Evolutionary conservation across 64 coral and sea anemone genomes (phyloP).

Genomic region (Montipora sp.): DNA sequence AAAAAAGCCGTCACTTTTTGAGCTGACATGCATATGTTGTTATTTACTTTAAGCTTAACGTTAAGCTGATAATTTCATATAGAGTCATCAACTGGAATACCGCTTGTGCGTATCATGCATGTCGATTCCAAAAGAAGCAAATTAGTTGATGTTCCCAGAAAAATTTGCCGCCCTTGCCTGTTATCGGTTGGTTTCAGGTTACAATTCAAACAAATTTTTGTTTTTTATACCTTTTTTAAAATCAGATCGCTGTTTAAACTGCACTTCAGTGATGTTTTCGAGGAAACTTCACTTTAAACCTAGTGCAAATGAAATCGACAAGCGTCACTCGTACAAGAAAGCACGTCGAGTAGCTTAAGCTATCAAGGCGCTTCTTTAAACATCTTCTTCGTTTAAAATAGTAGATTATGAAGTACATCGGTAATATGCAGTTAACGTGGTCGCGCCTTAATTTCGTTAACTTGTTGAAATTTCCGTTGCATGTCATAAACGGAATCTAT

Average conservation of each 20-base stretch:
- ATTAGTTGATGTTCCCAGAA: background rate
- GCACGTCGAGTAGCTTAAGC: too few species aligned
- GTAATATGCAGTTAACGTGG: too few species aligned
- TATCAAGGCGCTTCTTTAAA: background rate
- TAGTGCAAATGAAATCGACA: background rate
- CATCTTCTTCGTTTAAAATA: background rate
- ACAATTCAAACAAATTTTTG: background rate
- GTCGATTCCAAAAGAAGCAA: background rate
- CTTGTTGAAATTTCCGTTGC: too few species aligned
- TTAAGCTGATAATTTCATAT: background rate
- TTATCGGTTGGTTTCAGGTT: background rate
- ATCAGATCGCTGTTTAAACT: background rate
- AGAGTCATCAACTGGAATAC: background rate
- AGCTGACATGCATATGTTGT: background rate
- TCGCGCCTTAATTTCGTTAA: too few species aligned
- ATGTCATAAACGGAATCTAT: too few species aligned
- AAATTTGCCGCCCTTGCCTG: background rate
- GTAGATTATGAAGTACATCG: too few species aligned
- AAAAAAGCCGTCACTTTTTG: too few species aligned
- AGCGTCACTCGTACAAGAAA: background rate
- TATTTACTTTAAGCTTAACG: background rate
- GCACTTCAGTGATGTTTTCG: background rate
- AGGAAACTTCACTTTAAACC: background rate
- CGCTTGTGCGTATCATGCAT: too few species aligned
- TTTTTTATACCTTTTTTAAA: background rate